Conservation (phyloP, 2,797 vertebrate species). For the Schizopygopsis pylzovi region DNA sequence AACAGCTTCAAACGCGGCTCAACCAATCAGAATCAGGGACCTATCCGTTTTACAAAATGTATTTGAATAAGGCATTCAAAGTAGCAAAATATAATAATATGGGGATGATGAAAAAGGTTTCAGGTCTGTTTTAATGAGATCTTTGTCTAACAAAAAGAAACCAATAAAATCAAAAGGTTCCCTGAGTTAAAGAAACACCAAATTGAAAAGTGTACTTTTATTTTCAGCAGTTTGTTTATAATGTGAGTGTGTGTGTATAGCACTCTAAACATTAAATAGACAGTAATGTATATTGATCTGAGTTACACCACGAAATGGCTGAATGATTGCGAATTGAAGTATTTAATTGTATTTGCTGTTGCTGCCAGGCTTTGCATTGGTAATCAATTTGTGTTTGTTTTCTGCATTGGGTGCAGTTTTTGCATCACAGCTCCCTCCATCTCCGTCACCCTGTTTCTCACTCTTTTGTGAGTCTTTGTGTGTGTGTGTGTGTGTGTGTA, state of each 20-base stretch:
- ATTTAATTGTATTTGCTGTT: constrained; percentile 75
- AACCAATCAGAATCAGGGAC: neutral
- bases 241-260: neutral
- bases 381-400: constrained; percentile 71
- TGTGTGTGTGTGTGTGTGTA: constrained; percentile 9
- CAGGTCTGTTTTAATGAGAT: neutral
- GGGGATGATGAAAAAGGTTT: neutral
- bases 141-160: neutral
- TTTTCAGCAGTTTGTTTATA: neutral
- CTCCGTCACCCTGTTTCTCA: neutral
- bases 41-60: neutral
- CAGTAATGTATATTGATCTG: constrained; percentile 78
- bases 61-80: neutral
- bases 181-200: neutral
- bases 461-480: constrained; percentile 5
- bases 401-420: constrained; percentile 39
- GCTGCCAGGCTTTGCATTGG: constrained; percentile 71
- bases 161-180: neutral
- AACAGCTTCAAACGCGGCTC: too few relatives aligned
- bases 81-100: neutral
- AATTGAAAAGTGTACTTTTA: neutral
- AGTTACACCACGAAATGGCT: constrained; percentile 66
- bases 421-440: constrained; percentile 53
- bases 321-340: constrained; percentile 74
- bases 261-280: constrained; percentile 55